phyloP scores from a whole-genome alignment of 2,113 vertebrate genomes.

The Rhea pennata region DNA sequence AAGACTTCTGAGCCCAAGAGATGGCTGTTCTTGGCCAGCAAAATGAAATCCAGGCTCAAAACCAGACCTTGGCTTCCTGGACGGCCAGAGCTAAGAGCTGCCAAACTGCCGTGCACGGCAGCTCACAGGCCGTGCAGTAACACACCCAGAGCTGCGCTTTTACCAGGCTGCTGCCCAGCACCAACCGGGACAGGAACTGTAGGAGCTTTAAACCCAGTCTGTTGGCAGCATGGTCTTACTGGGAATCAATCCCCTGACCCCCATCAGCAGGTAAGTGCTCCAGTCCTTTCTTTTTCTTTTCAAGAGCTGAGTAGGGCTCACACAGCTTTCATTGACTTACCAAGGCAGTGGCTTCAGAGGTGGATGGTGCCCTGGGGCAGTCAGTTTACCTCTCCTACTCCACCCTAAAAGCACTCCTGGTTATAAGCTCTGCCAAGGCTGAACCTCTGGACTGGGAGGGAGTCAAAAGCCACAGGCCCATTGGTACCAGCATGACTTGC shows the following conservation, averaged over 20 bases:
- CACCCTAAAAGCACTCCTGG: neutral
- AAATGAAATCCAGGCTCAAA: neutral
- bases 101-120: neutral
- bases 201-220: neutral
- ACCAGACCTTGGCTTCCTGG: rapidly evolving
- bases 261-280: neutral
- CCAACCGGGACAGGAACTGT: neutral
- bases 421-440: neutral
- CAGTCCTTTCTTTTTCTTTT: neutral
- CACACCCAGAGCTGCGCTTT: neutral
- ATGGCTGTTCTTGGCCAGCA: neutral
- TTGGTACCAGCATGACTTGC: neutral
- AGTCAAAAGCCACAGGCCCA: neutral
- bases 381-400: neutral
- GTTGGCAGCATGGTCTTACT: neutral
- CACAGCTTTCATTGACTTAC: neutral
- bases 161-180: neutral
- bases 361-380: neutral
- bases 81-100: neutral
- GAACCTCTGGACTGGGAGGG: neutral
- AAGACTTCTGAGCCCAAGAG: neutral
- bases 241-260: neutral
- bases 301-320: rapidly evolving
- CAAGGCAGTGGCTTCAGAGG: neutral
- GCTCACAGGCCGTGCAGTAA: neutral